These are phyloP conservation scores for Sclerurus mexicanus DNA, from an alignment of 2,113 vertebrate genomes.

Conservation along the genomic window DNA sequence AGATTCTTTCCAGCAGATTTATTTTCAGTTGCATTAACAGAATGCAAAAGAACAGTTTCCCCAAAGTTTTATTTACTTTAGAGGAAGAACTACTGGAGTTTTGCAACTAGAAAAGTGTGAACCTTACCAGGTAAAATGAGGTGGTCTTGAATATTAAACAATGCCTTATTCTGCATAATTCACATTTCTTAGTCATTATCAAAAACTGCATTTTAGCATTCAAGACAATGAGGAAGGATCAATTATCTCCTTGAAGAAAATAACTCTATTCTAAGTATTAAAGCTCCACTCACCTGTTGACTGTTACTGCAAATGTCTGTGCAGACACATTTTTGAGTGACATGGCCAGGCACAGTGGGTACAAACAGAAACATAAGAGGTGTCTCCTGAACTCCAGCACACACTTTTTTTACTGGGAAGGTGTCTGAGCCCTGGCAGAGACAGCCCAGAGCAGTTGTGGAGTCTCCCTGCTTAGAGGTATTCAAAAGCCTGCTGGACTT, in stretches of 20 bases:
- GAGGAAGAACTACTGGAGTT: neutral
- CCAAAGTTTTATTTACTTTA: neutral
- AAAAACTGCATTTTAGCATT: neutral
- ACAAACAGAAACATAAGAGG: neutral
- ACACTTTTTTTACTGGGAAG: neutral
- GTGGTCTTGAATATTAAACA: neutral
- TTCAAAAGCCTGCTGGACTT: neutral
- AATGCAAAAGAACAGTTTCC: slow-evolving; percentile 28
- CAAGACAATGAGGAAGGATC: neutral
- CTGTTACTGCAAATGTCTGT: neutral
- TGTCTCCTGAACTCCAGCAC: neutral
- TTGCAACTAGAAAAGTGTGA: neutral
- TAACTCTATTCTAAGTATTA: neutral
- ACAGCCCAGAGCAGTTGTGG: neutral
- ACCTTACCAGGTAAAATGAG: neutral
- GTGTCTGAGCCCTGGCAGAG: neutral
- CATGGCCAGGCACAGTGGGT: accelerated
- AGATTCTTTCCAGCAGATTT: slow-evolving; percentile 13
- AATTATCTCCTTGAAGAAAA: neutral
- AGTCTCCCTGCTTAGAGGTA: neutral
- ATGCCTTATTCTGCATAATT: neutral
- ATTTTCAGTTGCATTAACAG: slow-evolving; percentile 39
- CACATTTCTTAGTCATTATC: neutral
- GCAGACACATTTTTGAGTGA: neutral
- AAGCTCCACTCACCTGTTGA: neutral